phyloP scores from a whole-genome alignment of 1,140 invertebrate genomes.

The Drosophila suzukii region DNA sequence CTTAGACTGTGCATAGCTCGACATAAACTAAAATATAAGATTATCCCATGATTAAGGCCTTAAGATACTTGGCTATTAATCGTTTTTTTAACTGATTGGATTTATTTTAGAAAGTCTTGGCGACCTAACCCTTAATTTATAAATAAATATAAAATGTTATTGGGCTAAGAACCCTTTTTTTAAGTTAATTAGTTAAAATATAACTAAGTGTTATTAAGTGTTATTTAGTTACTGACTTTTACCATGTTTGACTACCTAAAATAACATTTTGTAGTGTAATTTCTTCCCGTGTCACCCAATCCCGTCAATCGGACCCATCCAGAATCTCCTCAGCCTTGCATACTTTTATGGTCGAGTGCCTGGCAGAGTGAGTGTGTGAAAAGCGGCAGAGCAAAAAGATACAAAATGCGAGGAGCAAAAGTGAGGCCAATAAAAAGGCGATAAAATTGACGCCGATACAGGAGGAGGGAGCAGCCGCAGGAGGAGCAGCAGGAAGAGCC shows the following conservation, averaged over 20 bases:
- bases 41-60: too few relatives aligned
- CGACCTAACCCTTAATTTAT: too few relatives aligned
- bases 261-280: constrained; percentile 3
- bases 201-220: too few relatives aligned
- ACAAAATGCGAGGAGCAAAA: constrained; percentile 75
- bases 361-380: constrained; percentile 35
- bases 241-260: neutral
- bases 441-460: constrained; percentile 77
- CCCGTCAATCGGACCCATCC: constrained; percentile 33
- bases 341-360: constrained; percentile 72
- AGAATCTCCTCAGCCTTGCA: constrained; percentile 34
- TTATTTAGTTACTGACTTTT: neutral
- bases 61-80: too few relatives aligned
- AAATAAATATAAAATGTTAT: too few relatives aligned
- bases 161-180: too few relatives aligned
- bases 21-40: too few relatives aligned
- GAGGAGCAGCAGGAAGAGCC: constrained; percentile 4
- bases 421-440: constrained; percentile 81
- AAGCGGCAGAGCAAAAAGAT: constrained; percentile 38
- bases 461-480: constrained; percentile 2
- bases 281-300: constrained; percentile 23
- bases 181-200: too few relatives aligned
- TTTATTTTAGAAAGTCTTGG: too few relatives aligned
- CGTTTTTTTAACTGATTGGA: too few relatives aligned
- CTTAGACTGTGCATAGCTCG: too few relatives aligned